These are phyloP conservation scores for Heliconius cydno DNA, from an alignment of 2,888 invertebrate species.

Conservation along the genomic window DNA sequence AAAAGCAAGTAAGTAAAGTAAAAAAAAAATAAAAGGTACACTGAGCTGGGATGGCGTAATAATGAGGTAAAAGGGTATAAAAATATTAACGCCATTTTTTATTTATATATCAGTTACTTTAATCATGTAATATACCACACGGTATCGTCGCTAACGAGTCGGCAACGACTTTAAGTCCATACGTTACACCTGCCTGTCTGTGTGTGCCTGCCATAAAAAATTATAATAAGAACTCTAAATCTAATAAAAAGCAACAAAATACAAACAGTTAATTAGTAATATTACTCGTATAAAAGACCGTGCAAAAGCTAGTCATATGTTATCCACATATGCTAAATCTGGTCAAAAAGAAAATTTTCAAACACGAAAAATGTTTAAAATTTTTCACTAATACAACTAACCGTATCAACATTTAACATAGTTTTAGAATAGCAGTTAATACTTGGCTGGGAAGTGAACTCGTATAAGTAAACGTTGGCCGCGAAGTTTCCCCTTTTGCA, in stretches of 20 bases:
- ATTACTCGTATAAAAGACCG: neutral
- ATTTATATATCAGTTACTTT: neutral
- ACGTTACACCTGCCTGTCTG: neutral
- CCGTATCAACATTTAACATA: neutral
- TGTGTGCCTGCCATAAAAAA: neutral
- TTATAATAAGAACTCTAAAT: too few species aligned
- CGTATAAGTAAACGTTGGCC: slow-evolving; percentile 14
- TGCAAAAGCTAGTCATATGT: neutral
- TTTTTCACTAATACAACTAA: neutral
- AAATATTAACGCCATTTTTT: slow-evolving; percentile 7
- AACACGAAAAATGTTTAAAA: neutral
- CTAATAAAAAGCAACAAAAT: neutral
- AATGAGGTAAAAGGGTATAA: neutral
- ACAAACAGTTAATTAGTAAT: neutral
- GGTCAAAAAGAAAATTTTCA: neutral
- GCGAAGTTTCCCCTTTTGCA: slow-evolving; percentile 16
- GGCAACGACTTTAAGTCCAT: neutral
- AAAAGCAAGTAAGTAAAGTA: neutral
- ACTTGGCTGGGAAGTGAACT: slow-evolving; percentile 12
- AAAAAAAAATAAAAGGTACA: neutral
- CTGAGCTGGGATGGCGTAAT: neutral
- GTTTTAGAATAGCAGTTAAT: slow-evolving; percentile 18
- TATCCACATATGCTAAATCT: neutral
- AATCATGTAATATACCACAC: neutral
- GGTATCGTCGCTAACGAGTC: neutral